These are phyloP conservation scores for Muscicapa adusta DNA, from an alignment of 2,113 vertebrate genomes.

Conservation along the genomic window DNA sequence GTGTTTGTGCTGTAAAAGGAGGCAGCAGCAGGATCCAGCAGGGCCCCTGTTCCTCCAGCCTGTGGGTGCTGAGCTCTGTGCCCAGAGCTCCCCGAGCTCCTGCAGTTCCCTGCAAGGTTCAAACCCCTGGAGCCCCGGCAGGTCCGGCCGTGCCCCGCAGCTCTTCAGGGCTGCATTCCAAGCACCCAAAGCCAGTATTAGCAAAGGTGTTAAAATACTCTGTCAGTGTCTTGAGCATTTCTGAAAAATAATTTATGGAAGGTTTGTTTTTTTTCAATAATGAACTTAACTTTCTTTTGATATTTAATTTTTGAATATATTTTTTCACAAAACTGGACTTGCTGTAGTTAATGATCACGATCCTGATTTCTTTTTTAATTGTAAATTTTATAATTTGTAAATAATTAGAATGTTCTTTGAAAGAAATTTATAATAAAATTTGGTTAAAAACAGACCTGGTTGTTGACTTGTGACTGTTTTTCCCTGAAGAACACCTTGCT, in stretches of 20 bases:
- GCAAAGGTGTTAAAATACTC: background rate
- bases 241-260: conserved; percentile 58
- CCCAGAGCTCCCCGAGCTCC: background rate
- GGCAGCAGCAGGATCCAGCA: background rate
- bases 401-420: background rate
- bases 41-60: background rate
- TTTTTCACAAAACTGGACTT: conserved; percentile 60
- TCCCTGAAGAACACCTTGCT: background rate
- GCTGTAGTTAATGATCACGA: conserved; percentile 9
- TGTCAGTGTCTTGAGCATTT: conserved; percentile 32
- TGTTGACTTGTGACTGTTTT: background rate
- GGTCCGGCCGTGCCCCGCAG: background rate
- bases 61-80: background rate
- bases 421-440: conserved; percentile 37
- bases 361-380: conserved; percentile 38
- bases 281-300: conserved; percentile 57
- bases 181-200: conserved; percentile 3
- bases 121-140: background rate
- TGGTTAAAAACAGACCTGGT: background rate
- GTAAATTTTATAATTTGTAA: conserved; percentile 57
- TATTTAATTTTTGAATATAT: conserved; percentile 67
- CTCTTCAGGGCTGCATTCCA: background rate
- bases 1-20: background rate
- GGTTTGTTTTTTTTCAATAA: background rate
- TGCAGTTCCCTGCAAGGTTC: background rate